phyloP scores from a whole-genome alignment of 2,113 vertebrate species.

The Bufo gargarizans region DNA sequence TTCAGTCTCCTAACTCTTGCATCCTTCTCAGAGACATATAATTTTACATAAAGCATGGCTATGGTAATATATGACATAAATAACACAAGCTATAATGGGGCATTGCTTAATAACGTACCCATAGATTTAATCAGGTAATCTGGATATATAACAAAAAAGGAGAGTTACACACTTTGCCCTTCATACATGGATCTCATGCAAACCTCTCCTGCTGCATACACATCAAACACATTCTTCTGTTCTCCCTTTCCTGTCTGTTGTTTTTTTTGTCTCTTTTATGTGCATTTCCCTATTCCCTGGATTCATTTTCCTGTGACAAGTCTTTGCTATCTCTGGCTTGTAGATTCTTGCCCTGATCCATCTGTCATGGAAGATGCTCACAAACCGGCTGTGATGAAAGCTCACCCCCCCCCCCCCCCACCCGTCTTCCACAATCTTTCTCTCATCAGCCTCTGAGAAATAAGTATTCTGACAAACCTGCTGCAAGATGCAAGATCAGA shows the following conservation, averaged over 20 bases:
- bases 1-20: too few species aligned
- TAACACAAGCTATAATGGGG: neutral
- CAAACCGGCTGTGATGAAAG: constrained; percentile 46
- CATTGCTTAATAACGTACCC: neutral
- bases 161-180: neutral
- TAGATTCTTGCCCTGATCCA: constrained; percentile 44
- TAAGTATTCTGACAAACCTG: constrained; percentile 53
- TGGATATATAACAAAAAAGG: neutral
- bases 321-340: constrained; percentile 40
- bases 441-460: constrained; percentile 42
- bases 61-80: neutral
- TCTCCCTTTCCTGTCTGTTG: neutral
- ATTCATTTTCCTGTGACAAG: constrained; percentile 32
- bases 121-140: neutral
- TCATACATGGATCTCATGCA: neutral
- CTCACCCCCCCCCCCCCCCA: neutral
- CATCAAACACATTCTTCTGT: neutral
- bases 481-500: constrained; percentile 46
- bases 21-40: neutral
- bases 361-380: constrained; percentile 54
- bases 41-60: neutral
- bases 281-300: constrained; percentile 34
- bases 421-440: constrained; percentile 6
- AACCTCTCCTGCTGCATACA: neutral
- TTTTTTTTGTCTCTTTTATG: constrained; percentile 21